Base-by-base conservation (phyloP, 2,113 vertebrate genomes). In the Lagopus leucura region DNA sequence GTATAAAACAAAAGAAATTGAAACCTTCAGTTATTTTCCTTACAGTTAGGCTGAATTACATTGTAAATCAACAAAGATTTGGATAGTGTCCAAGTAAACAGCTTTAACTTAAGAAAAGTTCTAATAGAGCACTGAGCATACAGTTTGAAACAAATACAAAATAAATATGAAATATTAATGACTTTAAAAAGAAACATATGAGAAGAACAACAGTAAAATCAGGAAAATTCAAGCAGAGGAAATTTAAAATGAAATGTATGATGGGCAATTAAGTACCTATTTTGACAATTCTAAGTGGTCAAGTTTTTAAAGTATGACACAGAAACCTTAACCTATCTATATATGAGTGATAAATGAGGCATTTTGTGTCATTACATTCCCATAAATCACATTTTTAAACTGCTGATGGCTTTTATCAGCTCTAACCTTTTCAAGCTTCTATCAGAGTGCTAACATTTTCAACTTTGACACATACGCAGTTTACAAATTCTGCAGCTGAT, bases 401-500 rank as follows among this genome's bases (percentile, higher is more conserved):
- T 97, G 97, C 98, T 99, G 99, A 99, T 99, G 99, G 99, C 98
- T 99, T 99, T 99, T 99, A 99, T 99, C 99, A 99, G 99, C 98
- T 98, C 98, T 99, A 99, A 99, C 99, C 99, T 99, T 99, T 99
- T 99, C 99, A 99, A 99, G 99, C 98, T 98, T 98, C 98, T 98
- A 98, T 99, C 99, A 99, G 98, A 99, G 97, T 86, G 98, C 98
- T 98, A 99, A 98, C 99, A 99, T 99, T 99, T 99, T 98, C 99
- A 99, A 98, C 98, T 99, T 98, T 99, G 99, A 99, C 98, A 99
- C 98, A 98, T 98, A 98, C 88, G 97, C 98, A 98, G 98, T 99
- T 99, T 99, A 98, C 98, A 98, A 98, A 99, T 99, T 97, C 98
- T 98, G 98, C 98, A 99, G 98, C 98, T 99, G 99, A 99, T 99